Conservation (phyloP, 2,888 invertebrate species). For the Calameuta pallipes region DNA sequence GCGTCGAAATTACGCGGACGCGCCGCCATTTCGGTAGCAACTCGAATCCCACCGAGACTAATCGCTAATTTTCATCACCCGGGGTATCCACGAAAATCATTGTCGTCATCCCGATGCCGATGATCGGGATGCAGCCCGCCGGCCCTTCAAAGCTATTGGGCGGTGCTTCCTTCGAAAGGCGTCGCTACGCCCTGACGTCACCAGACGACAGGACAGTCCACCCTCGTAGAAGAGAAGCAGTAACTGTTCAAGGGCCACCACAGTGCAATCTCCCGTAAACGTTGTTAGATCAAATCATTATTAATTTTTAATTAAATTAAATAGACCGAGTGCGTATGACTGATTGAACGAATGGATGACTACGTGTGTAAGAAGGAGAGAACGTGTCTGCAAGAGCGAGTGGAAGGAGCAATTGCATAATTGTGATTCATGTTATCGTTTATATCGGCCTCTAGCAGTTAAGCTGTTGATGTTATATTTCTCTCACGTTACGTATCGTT, state of each 20-base stretch:
- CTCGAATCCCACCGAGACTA: too few relatives aligned
- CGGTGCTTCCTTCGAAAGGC: too few relatives aligned
- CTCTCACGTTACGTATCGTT: slow-evolving; percentile 54
- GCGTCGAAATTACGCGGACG: too few relatives aligned
- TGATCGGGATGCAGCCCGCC: too few relatives aligned
- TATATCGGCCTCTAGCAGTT: slow-evolving; percentile 57
- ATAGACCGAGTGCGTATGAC: slow-evolving; percentile 9
- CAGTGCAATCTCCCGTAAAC: slow-evolving; percentile 64
- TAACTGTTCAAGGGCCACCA: slow-evolving; percentile 42
- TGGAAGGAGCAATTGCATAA: slow-evolving; percentile 57
- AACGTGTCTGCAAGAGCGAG: slow-evolving; percentile 35
- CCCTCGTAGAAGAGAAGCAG: slow-evolving; percentile 10
- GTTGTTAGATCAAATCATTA: slow-evolving; percentile 61
- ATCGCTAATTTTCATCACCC: too few relatives aligned
- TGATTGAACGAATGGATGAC: slow-evolving; percentile 11
- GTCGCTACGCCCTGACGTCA: too few relatives aligned
- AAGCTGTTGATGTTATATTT: slow-evolving; percentile 66
- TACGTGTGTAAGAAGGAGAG: slow-evolving; percentile 3
- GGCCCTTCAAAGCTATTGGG: too few relatives aligned
- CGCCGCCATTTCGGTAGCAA: too few relatives aligned
- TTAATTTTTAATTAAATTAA: slow-evolving; percentile 50
- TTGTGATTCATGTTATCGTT: slow-evolving; percentile 65
- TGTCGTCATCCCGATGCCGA: too few relatives aligned
- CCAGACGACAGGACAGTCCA: too few relatives aligned
- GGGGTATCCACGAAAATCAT: too few relatives aligned